Evolutionary conservation across 2,888 invertebrate species (phyloP).

Genomic region (Thelaira solivaga): DNA sequence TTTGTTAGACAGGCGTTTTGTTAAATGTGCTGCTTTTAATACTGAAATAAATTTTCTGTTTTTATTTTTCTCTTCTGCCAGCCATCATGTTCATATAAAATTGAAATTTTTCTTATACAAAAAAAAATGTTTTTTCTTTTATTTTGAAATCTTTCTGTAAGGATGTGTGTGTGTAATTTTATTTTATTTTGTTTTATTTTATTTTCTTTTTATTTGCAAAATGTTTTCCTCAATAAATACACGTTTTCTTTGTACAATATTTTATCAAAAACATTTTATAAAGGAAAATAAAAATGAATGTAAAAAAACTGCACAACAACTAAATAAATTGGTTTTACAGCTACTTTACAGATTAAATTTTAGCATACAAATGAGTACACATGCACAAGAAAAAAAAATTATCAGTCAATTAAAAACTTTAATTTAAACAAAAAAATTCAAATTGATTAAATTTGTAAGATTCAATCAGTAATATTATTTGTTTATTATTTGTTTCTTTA

Average conservation of each 20-base stretch:
- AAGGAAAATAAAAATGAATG: background rate
- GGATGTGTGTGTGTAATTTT: background rate
- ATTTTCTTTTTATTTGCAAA: background rate
- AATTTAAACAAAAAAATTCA: background rate
- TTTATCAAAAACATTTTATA: slow-evolving; percentile 31
- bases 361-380: background rate
- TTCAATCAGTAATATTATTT: too few relatives aligned
- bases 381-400: background rate
- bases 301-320: too few relatives aligned
- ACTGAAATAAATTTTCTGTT: slow-evolving; percentile 55
- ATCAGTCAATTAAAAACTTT: background rate
- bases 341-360: slow-evolving; percentile 59
- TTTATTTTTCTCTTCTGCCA: slow-evolving; percentile 12
- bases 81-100: slow-evolving; percentile 33
- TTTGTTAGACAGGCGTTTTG: slow-evolving; percentile 46
- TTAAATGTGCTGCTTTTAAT: slow-evolving; percentile 59
- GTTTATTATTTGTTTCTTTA: too few relatives aligned
- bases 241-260: background rate
- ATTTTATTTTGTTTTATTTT: too few relatives aligned
- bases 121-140: slow-evolving; percentile 13
- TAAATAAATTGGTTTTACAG: slow-evolving; percentile 46
- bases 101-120: slow-evolving; percentile 43
- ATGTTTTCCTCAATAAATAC: slow-evolving; percentile 24
- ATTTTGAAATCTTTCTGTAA: background rate
- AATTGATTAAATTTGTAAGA: too few relatives aligned